A percentile compares a stretch with the other conserved stretches of the same genome.
Conservation (phyloP, 2,113 vertebrate genomes). For the Equus przewalskii region DNA sequence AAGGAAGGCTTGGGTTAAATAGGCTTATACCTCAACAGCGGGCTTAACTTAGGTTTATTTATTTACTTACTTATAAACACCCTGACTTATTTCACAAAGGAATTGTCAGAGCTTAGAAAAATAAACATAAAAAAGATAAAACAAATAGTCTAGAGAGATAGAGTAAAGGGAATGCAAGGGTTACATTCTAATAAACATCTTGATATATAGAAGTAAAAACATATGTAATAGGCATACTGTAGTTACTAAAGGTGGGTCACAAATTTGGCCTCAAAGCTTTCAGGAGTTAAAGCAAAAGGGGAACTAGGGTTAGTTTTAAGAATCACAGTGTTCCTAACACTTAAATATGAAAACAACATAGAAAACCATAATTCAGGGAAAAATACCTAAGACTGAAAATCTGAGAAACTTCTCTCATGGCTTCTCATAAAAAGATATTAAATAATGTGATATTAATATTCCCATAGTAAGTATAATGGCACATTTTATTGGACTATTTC, state of each 20-base stretch:
- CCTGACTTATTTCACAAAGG: not conserved
- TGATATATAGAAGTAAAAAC: not conserved
- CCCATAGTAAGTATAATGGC: not conserved
- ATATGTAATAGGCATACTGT: not conserved
- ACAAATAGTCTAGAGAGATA: not conserved
- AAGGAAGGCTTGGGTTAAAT: not conserved
- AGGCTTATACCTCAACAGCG: not conserved
- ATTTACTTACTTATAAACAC: not conserved
- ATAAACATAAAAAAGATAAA: not conserved
- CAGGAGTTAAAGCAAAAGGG: not conserved
- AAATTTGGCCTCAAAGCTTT: not conserved
- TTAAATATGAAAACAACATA: not conserved
- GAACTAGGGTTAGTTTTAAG: not conserved
- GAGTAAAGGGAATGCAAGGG: not conserved
- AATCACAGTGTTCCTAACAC: not conserved
- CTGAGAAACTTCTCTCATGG: not conserved
- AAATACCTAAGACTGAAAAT: not conserved
- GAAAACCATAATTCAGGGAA: not conserved
- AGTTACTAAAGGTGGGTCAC: not conserved
- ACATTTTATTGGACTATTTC: not conserved
- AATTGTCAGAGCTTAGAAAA: not conserved
- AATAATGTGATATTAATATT: not conserved
- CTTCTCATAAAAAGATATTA: not conserved
- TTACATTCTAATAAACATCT: not conserved
- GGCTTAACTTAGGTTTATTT: slow-evolving; percentile 25